Conservation (phyloP, 2,888 invertebrate genomes). For the Frankliniella intonsa region DNA sequence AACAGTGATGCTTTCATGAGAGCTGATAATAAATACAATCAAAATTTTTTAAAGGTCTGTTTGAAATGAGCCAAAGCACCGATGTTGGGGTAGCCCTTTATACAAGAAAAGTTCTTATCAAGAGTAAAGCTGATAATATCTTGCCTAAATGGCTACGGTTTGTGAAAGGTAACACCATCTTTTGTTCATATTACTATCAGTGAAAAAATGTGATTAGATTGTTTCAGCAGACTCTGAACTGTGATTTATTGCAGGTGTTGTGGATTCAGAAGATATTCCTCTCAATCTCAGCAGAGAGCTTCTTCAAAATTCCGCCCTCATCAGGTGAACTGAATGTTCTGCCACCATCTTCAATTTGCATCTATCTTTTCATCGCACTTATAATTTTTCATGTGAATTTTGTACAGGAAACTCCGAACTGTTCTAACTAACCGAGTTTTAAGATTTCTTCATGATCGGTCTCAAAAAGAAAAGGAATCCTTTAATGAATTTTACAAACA, state of each 20-base stretch:
- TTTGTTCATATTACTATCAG: background rate
- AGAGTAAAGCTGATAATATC: constrained; percentile 83
- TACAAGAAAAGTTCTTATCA: constrained; percentile 87
- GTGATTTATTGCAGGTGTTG: constrained; percentile 62
- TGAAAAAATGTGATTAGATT: constrained; percentile 13
- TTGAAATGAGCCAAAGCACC: constrained; percentile 82
- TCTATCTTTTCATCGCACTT: no score
- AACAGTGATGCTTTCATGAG: constrained; percentile 26
- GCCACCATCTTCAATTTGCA: no score
- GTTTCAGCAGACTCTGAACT: constrained; percentile 29
- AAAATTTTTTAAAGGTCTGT: constrained; percentile 57
- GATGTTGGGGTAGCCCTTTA: constrained; percentile 86
- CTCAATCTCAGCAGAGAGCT: constrained; percentile 93
- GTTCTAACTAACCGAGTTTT: constrained; percentile 79
- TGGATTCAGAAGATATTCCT: constrained; percentile 98
- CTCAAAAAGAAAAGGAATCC: constrained; percentile 74
- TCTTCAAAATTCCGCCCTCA: constrained; percentile 87
- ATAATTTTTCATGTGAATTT: background rate
- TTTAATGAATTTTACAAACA: constrained; percentile 86
- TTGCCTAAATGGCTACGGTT: constrained; percentile 94
- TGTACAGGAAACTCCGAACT: constrained; percentile 66
- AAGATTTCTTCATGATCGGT: constrained; percentile 78
- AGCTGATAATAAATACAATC: background rate
- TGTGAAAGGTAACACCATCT: constrained; percentile 64
- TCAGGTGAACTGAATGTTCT: constrained; percentile 54